phyloP scores from a whole-genome alignment of 1,140 invertebrate species.

The Platyscapa corneri region DNA sequence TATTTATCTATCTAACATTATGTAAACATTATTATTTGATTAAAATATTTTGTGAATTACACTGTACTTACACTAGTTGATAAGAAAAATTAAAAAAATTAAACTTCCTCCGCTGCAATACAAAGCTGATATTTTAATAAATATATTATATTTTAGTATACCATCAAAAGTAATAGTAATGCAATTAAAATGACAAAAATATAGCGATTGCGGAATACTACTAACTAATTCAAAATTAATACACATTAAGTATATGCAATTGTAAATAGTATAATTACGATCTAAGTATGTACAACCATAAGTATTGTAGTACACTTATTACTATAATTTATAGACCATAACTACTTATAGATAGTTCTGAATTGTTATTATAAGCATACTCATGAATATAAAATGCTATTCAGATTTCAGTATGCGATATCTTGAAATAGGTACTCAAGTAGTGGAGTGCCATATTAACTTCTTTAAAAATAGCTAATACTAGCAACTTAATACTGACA shows the following conservation, averaged over 20 bases:
- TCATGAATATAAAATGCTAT: conserved; percentile 2
- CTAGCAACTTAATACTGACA: neutral
- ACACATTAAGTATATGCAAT: neutral
- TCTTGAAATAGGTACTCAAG: conserved; percentile 1
- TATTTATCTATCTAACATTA: neutral
- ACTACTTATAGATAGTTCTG: conserved; percentile 10
- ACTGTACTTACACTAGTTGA: too few relatives aligned
- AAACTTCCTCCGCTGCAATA: neutral
- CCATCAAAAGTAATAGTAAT: neutral
- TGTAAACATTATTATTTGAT: neutral
- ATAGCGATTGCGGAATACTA: neutral
- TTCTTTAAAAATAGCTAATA: conserved; percentile 15
- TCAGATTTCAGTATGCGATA: neutral
- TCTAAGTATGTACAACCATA: neutral
- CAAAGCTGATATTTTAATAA: neutral
- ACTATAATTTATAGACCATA: conserved; percentile 10
- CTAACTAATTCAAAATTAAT: neutral
- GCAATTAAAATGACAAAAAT: neutral
- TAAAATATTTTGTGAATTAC: neutral
- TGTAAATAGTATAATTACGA: neutral
- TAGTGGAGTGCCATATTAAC: neutral
- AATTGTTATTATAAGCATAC: conserved; percentile 7
- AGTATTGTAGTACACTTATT: neutral
- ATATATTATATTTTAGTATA: neutral
- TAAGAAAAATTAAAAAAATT: too few relatives aligned